A percentile compares a stretch with the other conserved stretches of the same genome.
phyloP scores from a whole-genome alignment of 2,888 invertebrate genomes.

The Orthosia gothica region DNA sequence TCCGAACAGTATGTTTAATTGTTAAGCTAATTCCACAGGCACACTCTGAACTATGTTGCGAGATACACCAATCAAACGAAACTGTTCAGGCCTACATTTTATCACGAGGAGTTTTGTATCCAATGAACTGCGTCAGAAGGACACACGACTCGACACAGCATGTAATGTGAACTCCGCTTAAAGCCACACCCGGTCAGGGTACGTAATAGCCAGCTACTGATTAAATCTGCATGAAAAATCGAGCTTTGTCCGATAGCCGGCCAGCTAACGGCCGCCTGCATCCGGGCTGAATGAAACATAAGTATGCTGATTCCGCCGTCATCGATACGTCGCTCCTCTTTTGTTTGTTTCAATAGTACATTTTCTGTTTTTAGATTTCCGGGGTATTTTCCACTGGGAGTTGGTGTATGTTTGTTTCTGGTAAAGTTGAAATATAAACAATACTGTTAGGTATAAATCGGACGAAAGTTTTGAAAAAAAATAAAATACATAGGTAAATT shows the following conservation, averaged over 20 bases:
- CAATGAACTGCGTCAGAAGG: too few relatives aligned
- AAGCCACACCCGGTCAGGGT: slow-evolving; percentile 32
- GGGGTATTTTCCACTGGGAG: neutral
- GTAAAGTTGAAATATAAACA: neutral
- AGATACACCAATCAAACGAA: too few relatives aligned
- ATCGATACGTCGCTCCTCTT: slow-evolving; percentile 62
- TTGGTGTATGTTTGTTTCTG: neutral
- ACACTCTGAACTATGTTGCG: too few relatives aligned
- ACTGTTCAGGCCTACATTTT: too few relatives aligned
- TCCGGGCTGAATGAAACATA: slow-evolving; percentile 83
- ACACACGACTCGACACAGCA: too few relatives aligned
- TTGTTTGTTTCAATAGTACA: slow-evolving; percentile 49
- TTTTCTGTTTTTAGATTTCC: slow-evolving; percentile 30
- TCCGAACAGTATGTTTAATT: slow-evolving; percentile 68
- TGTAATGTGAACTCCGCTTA: too few relatives aligned
- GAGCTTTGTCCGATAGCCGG: slow-evolving; percentile 78
- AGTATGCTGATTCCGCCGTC: slow-evolving; percentile 74
- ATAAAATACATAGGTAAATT: neutral
- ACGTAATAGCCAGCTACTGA: slow-evolving; percentile 74
- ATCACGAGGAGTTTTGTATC: too few relatives aligned
- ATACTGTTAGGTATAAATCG: too few relatives aligned
- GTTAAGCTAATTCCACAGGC: slow-evolving; percentile 56
- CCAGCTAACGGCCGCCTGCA: slow-evolving; percentile 76
- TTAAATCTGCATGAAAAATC: slow-evolving; percentile 90
- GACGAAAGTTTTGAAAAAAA: too few relatives aligned